These are phyloP conservation scores for Lagodon rhomboides DNA, from an alignment of 2,797 vertebrate genomes.

Conservation along the genomic window DNA sequence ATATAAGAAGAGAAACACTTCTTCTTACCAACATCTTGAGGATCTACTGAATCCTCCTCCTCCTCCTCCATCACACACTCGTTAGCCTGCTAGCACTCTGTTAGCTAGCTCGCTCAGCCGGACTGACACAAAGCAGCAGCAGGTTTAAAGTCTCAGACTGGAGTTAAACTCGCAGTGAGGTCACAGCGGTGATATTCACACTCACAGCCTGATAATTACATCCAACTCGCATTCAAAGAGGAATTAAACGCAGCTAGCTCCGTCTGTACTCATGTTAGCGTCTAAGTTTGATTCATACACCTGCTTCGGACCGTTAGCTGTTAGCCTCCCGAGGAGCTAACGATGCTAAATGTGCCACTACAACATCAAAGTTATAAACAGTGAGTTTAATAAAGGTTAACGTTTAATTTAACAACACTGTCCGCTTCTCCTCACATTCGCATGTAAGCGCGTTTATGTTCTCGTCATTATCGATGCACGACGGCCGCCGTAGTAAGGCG, in stretches of 20 bases:
- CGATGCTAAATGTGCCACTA: not conserved
- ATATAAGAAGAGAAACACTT: too few relatives aligned
- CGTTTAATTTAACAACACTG: too few relatives aligned
- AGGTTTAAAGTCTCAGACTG: too few relatives aligned
- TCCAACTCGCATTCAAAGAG: not conserved
- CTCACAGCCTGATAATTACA: too few relatives aligned
- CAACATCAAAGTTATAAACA: too few relatives aligned
- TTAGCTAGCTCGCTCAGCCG: not conserved
- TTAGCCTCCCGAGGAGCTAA: not conserved
- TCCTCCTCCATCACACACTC: not conserved
- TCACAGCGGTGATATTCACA: not conserved
- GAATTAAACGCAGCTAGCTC: too few relatives aligned
- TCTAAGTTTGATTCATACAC: not conserved
- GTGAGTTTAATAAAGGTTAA: too few relatives aligned
- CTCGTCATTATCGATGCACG: not conserved
- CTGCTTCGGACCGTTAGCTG: not conserved
- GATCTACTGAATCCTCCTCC: slow-evolving; percentile 4
- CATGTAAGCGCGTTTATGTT: not conserved
- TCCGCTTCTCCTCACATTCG: not conserved
- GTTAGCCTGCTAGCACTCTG: slow-evolving; percentile 24
- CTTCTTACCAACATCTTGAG: slow-evolving; percentile 55
- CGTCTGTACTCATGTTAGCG: not conserved
- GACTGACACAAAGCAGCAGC: not conserved
- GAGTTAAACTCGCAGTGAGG: not conserved
- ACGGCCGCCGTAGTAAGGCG: slow-evolving; percentile 19